phyloP scores from a whole-genome alignment of 2,113 vertebrate genomes.

The Nyctibius bracteatus region DNA sequence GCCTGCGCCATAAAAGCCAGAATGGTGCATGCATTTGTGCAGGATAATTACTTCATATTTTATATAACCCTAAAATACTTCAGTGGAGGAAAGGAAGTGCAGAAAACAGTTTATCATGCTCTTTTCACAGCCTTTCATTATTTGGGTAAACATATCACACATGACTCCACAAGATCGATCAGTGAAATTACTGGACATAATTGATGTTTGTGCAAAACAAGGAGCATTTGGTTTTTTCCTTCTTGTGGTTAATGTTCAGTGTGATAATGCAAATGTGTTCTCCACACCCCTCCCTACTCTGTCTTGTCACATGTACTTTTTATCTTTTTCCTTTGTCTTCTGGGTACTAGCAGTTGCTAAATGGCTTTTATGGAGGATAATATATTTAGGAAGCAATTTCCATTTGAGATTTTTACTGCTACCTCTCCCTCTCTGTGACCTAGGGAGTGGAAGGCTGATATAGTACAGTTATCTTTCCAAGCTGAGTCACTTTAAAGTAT shows the following conservation, averaged over 20 bases:
- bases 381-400: slow-evolving; percentile 71
- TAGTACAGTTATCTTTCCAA: slow-evolving; percentile 66
- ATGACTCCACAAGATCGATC: slow-evolving; percentile 59
- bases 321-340: slow-evolving; percentile 58
- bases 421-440: slow-evolving; percentile 42
- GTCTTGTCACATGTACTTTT: slow-evolving; percentile 32
- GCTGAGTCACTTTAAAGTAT: slow-evolving; percentile 61
- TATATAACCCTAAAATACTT: background rate
- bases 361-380: slow-evolving; percentile 67
- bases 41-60: background rate
- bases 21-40: background rate
- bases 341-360: slow-evolving; percentile 66
- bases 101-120: background rate
- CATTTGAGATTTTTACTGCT: slow-evolving; percentile 63
- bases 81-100: background rate
- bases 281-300: background rate
- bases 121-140: slow-evolving; percentile 25
- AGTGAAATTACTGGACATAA: slow-evolving; percentile 67
- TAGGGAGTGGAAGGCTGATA: slow-evolving; percentile 57
- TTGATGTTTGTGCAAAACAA: slow-evolving; percentile 70
- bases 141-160: slow-evolving; percentile 32
- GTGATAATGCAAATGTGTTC: slow-evolving; percentile 67
- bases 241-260: slow-evolving; percentile 73
- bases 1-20: slow-evolving; percentile 20
- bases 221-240: slow-evolving; percentile 69